phyloP scores from a whole-genome alignment of 2,888 invertebrate genomes.

The Microctonus brassicae region DNA sequence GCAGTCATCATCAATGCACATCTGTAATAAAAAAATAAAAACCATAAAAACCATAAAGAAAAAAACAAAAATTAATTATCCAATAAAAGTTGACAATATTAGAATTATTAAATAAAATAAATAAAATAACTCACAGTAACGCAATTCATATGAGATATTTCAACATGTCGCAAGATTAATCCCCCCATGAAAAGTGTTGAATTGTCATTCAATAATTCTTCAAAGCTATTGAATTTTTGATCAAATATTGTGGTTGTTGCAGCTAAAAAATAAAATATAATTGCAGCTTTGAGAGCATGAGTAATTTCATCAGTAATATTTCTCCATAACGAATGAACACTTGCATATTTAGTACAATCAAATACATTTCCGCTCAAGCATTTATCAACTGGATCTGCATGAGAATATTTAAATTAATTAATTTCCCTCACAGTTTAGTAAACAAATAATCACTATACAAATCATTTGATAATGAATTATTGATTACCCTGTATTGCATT shows the following conservation, averaged over 20 bases:
- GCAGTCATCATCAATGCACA: neutral
- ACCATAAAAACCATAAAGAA: neutral
- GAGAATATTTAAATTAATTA: neutral
- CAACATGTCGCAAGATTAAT: neutral
- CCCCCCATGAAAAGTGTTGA: neutral
- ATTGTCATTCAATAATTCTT: neutral
- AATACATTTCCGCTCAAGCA: neutral
- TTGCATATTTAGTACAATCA: constrained; percentile 3
- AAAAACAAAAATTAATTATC: neutral
- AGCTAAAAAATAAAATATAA: neutral
- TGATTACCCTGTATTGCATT: neutral
- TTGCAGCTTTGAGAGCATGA: neutral
- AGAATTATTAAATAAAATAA: neutral
- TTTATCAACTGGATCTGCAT: neutral
- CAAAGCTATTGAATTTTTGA: neutral
- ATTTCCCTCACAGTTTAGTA: neutral
- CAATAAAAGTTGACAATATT: neutral
- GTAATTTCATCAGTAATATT: neutral
- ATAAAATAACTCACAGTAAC: neutral
- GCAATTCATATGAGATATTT: neutral
- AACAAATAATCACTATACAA: no score
- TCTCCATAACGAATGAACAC: neutral
- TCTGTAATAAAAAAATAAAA: neutral
- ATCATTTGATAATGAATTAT: neutral
- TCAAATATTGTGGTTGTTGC: neutral